These are phyloP conservation scores for Myiagra hebetior DNA, from an alignment of 2,113 vertebrate species.

Conservation along the genomic window DNA sequence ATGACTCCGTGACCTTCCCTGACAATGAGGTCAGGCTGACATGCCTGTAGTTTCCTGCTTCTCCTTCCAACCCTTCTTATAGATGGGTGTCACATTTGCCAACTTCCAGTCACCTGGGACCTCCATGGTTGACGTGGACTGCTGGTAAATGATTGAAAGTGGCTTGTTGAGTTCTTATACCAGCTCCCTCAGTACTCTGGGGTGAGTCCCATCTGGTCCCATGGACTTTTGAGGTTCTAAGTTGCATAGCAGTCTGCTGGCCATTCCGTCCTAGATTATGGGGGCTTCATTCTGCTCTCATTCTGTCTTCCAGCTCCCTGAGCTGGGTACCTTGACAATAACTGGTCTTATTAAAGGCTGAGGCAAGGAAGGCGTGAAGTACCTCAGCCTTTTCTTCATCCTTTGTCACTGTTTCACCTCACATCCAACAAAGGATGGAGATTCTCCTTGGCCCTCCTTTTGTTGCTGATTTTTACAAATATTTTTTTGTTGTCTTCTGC, in stretches of 20 bases:
- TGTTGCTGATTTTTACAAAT: background rate
- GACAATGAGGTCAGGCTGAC: background rate
- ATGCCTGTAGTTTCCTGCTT: background rate
- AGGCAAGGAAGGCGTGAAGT: background rate
- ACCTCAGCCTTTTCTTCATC: background rate
- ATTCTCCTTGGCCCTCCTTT: background rate
- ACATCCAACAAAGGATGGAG: background rate
- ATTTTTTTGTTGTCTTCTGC: background rate
- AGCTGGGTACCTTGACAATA: background rate
- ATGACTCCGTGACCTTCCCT: background rate
- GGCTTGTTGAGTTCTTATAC: background rate
- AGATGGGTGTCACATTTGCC: rapidly evolving
- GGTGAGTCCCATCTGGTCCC: rapidly evolving
- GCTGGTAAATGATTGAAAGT: background rate
- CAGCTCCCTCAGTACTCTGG: background rate
- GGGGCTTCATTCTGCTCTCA: background rate
- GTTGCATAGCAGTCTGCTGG: background rate
- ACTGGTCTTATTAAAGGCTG: background rate
- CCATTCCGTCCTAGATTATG: background rate
- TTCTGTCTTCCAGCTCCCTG: background rate
- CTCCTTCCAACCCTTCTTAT: background rate
- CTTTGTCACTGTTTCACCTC: background rate
- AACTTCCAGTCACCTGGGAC: background rate
- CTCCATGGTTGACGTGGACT: background rate
- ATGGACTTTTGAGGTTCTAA: background rate